Evolutionary conservation across 2,797 vertebrate genomes (phyloP).

Genomic region (Channa striata): DNA sequence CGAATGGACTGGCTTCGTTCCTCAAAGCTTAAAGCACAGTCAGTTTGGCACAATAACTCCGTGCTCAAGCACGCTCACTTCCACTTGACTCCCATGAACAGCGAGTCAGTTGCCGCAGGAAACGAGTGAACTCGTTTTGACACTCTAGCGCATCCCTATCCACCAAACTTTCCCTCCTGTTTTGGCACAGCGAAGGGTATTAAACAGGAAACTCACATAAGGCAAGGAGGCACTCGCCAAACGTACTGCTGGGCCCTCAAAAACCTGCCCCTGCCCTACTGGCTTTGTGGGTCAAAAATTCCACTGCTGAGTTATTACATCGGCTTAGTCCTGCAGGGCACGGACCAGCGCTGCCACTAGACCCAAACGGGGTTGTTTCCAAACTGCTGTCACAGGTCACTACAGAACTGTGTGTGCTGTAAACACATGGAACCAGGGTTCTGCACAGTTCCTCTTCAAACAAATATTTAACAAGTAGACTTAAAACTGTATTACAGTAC

Average conservation of each 20-base stretch:
- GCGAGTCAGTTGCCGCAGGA: conserved; percentile 34
- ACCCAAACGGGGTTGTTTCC: neutral
- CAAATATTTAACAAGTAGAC: no score
- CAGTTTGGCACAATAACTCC: conserved; percentile 47
- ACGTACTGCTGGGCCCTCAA: neutral
- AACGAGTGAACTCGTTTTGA: conserved; percentile 28
- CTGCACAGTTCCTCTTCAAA: no score
- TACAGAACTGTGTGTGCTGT: no score
- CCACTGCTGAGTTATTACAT: neutral
- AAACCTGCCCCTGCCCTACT: neutral
- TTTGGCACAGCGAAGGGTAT: conserved; percentile 8
- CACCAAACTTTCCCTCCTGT: neutral
- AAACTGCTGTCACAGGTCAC: neutral
- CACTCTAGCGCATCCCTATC: conserved; percentile 32
- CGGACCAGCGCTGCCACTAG: neutral
- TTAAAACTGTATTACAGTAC: no score
- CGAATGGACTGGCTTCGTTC: conserved; percentile 34
- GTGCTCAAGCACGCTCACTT: conserved; percentile 22
- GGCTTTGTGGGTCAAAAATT: neutral
- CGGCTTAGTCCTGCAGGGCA: neutral
- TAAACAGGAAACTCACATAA: neutral
- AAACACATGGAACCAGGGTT: no score
- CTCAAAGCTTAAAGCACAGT: conserved; percentile 55
- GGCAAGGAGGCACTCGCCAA: neutral
- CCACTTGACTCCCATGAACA: conserved; percentile 16